These are phyloP conservation scores for Pyxicephalus adspersus DNA, from an alignment of 2,113 vertebrate species.

Conservation along the genomic window DNA sequence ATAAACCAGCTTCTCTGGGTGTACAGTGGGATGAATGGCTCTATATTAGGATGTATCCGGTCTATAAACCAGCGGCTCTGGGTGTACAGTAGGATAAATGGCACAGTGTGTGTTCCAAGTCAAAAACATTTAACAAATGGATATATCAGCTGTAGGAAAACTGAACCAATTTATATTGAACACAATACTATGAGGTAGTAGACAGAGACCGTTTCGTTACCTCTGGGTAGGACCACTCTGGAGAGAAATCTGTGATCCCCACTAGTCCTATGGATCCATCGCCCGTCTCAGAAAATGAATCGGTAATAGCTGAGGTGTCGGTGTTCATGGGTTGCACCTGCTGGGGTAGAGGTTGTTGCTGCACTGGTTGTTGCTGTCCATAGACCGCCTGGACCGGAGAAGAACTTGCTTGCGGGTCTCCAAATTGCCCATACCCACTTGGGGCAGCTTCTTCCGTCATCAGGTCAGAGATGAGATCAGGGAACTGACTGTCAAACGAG, in stretches of 20 bases:
- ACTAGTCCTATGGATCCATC: constrained; percentile 59
- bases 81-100: too few relatives aligned
- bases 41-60: too few relatives aligned
- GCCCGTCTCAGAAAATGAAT: neutral
- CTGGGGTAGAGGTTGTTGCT: neutral
- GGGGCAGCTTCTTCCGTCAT: constrained; percentile 70
- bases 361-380: neutral
- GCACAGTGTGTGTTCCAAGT: too few relatives aligned
- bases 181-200: too few relatives aligned
- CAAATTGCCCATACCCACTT: constrained; percentile 51
- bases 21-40: too few relatives aligned
- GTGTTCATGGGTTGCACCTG: neutral
- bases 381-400: neutral
- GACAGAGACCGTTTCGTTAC: constrained; percentile 63
- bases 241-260: constrained; percentile 88
- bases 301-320: neutral
- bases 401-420: constrained; percentile 56
- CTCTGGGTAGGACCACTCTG: constrained; percentile 92
- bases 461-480: constrained; percentile 87
- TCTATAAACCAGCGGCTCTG: too few relatives aligned
- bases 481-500: constrained; percentile 83
- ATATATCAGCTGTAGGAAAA: too few relatives aligned
- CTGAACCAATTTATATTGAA: too few relatives aligned
- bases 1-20: too few relatives aligned
- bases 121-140: too few relatives aligned